These are phyloP conservation scores for Actinernus sp. DNA, from an alignment of 92 coral and sea anemone species.

Conservation along the genomic window DNA sequence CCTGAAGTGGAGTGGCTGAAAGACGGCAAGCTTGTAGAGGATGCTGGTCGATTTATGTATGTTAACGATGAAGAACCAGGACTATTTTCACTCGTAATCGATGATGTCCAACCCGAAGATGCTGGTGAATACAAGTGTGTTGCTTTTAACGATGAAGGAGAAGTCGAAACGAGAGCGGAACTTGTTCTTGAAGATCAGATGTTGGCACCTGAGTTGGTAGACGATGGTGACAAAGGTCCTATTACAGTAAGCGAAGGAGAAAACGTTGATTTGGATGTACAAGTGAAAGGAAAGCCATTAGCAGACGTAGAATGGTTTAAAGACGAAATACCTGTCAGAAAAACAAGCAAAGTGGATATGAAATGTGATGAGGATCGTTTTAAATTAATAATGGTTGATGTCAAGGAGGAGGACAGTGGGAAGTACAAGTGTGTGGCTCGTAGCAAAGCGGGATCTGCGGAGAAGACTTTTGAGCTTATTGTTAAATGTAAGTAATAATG, in stretches of 20 bases:
- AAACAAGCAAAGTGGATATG: constrained; percentile 60
- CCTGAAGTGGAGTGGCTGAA: constrained; percentile 94
- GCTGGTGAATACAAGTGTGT: constrained; percentile 91
- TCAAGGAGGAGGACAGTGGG: constrained; percentile 74
- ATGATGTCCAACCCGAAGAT: constrained; percentile 82
- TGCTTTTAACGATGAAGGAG: constrained; percentile 88
- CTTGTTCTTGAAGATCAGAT: constrained; percentile 63
- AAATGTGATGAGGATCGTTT: constrained; percentile 57
- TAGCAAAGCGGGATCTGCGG: constrained; percentile 80
- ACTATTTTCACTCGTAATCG: constrained; percentile 86
- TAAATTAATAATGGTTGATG: constrained; percentile 61
- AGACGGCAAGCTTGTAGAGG: constrained; percentile 80
- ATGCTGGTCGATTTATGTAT: constrained; percentile 85
- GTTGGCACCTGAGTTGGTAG: constrained; percentile 58
- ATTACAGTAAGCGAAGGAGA: constrained; percentile 72
- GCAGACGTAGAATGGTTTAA: constrained; percentile 86
- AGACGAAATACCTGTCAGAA: constrained; percentile 61
- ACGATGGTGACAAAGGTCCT: constrained; percentile 54
- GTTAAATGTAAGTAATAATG: constrained; percentile 59
- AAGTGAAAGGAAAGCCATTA: constrained; percentile 69
- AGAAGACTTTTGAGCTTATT: constrained; percentile 72
- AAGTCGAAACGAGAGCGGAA: constrained; percentile 75
- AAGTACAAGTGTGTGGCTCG: constrained; percentile 80
- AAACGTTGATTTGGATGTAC: constrained; percentile 49
- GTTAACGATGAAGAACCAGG: constrained; percentile 86